Conservation (phyloP, 2,113 vertebrate genomes). For the Chaenocephalus aceratus region DNA sequence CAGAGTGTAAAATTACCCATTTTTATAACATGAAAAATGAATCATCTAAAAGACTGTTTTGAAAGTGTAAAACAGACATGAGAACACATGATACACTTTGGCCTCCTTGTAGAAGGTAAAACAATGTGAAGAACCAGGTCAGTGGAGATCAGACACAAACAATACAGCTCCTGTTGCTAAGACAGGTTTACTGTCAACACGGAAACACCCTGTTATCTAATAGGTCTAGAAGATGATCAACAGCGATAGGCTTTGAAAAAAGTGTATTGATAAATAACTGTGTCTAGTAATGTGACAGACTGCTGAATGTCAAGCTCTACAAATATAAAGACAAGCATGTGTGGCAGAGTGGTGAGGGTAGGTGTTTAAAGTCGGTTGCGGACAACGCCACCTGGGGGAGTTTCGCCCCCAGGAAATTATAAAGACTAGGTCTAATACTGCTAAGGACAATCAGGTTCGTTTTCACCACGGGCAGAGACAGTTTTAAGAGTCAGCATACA, state of each 20-base stretch:
- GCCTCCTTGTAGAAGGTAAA: constrained; percentile 39
- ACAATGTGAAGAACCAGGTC: constrained; percentile 47
- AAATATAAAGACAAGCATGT: background rate
- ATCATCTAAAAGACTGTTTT: background rate
- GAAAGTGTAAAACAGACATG: constrained; percentile 11
- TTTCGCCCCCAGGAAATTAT: too few relatives aligned
- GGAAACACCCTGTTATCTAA: constrained; percentile 42
- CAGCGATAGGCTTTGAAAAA: background rate
- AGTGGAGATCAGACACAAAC: constrained; percentile 36
- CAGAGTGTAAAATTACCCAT: background rate
- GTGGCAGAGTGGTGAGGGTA: too few relatives aligned
- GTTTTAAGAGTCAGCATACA: too few relatives aligned
- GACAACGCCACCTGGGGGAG: too few relatives aligned
- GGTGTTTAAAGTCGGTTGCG: too few relatives aligned
- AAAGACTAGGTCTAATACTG: too few relatives aligned
- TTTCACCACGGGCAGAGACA: too few relatives aligned
- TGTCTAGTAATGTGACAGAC: background rate
- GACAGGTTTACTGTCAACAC: background rate
- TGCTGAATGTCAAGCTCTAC: background rate
- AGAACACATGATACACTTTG: constrained; percentile 36
- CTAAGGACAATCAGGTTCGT: too few relatives aligned
- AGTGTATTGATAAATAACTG: too few relatives aligned
- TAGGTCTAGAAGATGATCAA: background rate
- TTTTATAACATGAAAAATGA: background rate
- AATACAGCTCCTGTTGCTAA: constrained; percentile 18